Evolutionary conservation across 2,797 vertebrate species (phyloP), one percentile per base, ranked within the genome.

Genomic region (Xerus rutilus): DNA sequence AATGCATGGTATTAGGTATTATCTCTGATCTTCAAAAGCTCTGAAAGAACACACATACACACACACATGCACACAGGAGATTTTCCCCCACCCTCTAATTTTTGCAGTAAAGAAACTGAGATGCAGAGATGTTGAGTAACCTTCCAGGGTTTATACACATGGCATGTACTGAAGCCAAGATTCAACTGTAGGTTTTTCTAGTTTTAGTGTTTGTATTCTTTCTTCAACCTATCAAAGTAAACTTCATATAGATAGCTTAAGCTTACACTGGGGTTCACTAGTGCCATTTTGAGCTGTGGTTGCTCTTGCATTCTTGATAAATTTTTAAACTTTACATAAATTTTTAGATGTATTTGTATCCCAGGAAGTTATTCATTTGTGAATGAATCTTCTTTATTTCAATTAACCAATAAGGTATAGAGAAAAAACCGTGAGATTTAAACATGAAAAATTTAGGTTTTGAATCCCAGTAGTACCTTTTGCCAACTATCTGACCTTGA

Each of bases 271-370:
- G 73, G 70, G 79, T 79, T 81, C 43, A 32, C 35, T 32, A 59
- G 28, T 54, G 5, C 49, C 18, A 82, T 95, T 84, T 81, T 52
- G 32, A 94, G 18, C 69, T 90, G 17, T 28, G 35, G 62, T 67
- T 93, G 32, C 39, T 88, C 1, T 90, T 96, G 7, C 89, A n/a
- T 86, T 90, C 21, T 93, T 78, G 54, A 84, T 52, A 86, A 76
- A 28, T 57, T 79, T 43, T 81, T 21, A 14, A 64, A 20, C 35
- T 86, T 90, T 88, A 86, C 25, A 45, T 65, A 81, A 93, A 62
- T 86, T 83, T 86, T 62, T 89, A 73, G 78, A 10, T 86, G 23
- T 77, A 89, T 32, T 84, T 65, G 1, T 89, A 54, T 54, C 72
- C 64, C 91, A 52, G 59, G 17, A 74, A 67, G 57, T 77, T 90